phyloP scores from a whole-genome alignment of 2,113 vertebrate genomes.

The Salvator merianae region DNA sequence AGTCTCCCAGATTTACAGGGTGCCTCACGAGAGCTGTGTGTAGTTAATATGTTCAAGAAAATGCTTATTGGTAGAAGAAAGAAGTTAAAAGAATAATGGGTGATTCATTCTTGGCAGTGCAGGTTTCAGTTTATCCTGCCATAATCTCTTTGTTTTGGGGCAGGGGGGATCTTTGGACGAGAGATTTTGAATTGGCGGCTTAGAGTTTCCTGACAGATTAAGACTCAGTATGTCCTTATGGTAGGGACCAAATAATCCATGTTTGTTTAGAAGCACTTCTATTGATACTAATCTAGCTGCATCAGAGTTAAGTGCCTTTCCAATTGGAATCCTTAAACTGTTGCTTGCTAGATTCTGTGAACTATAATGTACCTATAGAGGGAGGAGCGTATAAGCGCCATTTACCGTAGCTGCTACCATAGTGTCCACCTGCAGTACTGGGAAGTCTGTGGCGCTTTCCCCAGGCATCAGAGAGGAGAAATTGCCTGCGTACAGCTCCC shows the following conservation, averaged over 20 bases:
- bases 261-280: not conserved
- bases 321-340: no score
- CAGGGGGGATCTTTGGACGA: not conserved
- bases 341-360: no score
- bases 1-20: not conserved
- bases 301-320: not conserved
- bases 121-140: not conserved
- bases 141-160: slow-evolving; percentile 13
- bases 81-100: slow-evolving; percentile 13
- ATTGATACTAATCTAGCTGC: not conserved
- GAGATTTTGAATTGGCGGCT: not conserved
- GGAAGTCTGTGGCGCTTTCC: no score
- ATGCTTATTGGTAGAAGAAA: not conserved
- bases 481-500: no score
- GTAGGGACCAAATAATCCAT: not conserved
- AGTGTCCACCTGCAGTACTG: no score
- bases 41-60: not conserved
- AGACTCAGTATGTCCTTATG: not conserved
- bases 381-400: no score
- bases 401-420: no score
- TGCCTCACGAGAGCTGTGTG: not conserved
- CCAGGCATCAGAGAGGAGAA: no score
- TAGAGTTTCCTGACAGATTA: not conserved
- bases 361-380: no score
- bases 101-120: slow-evolving; percentile 7